A percentile compares a stretch with the other conserved stretches of the same genome.
Conservation (phyloP, 2,888 invertebrate genomes). For the Torymus aiolomorphi region DNA sequence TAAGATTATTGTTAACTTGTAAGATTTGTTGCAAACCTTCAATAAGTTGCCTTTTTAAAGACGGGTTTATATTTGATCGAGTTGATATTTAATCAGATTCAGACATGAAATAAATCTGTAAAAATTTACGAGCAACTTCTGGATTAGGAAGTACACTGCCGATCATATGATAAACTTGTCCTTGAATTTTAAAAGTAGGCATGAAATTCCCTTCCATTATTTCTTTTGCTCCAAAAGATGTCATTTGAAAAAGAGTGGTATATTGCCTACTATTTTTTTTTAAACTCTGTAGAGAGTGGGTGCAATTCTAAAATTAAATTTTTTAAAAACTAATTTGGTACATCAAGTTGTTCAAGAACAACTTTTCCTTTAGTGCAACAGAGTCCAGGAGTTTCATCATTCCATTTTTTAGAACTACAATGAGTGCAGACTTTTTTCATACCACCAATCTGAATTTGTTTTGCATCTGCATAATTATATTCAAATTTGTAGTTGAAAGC, state of each 20-base stretch:
- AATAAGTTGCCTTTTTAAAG: not conserved
- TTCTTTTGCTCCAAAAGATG: conserved; percentile 35
- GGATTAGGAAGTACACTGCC: conserved; percentile 17
- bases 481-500: too few relatives aligned
- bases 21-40: not conserved
- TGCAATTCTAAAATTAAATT: not conserved
- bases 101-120: conserved; percentile 21
- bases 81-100: not conserved
- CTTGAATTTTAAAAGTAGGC: conserved; percentile 27
- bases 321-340: not conserved
- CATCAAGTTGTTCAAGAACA: not conserved
- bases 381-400: conserved; percentile 7
- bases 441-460: not conserved
- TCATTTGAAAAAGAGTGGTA: conserved; percentile 28
- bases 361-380: conserved; percentile 14
- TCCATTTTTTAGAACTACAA: conserved; percentile 1
- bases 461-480: too few relatives aligned
- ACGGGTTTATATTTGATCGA: not conserved
- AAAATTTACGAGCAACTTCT: not conserved
- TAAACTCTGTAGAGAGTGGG: not conserved
- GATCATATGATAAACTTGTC: conserved; percentile 25
- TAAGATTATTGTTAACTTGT: not conserved
- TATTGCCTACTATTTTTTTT: conserved; percentile 13
- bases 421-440: conserved; percentile 10
- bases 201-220: conserved; percentile 10